phyloP scores from a whole-genome alignment of 2,797 vertebrate genomes.

The Sternarchorhynchus goeldii region DNA sequence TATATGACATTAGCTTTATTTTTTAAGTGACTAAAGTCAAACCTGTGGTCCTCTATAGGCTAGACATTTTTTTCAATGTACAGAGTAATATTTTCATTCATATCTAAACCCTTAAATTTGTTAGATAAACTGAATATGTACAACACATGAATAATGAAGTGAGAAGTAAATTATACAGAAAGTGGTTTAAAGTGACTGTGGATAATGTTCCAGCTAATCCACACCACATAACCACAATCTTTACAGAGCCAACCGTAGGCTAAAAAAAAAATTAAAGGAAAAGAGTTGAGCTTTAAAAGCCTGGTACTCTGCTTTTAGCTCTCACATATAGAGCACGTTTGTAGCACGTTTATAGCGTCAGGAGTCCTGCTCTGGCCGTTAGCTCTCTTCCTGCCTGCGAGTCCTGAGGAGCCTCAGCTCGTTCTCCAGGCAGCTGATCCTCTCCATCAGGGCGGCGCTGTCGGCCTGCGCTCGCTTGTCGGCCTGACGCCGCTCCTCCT shows the following conservation, averaged over 20 bases:
- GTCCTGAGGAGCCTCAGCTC: conserved; percentile 86
- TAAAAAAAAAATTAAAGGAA: not conserved
- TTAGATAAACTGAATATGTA: not conserved
- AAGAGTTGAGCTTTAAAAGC: not conserved
- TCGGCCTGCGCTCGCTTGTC: conserved; percentile 85
- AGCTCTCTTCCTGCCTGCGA: conserved; percentile 79
- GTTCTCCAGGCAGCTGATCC: conserved; percentile 87
- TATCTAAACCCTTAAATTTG: not conserved
- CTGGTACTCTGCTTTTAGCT: not conserved
- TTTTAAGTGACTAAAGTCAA: not conserved
- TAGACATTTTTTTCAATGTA: not conserved
- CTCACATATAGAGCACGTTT: not conserved
- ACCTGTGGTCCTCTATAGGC: not conserved
- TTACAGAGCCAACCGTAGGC: not conserved
- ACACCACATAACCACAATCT: not conserved
- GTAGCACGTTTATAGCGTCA: not conserved
- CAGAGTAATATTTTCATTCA: conserved; percentile 7
- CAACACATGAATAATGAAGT: not conserved
- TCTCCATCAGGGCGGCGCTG: conserved; percentile 79
- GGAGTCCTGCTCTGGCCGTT: conserved; percentile 17
- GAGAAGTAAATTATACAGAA: not conserved
- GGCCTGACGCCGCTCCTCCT: conserved; percentile 87
- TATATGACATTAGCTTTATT: conserved; percentile 30
- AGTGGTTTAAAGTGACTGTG: not conserved
- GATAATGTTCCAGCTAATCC: not conserved